Percentiles rank a stretch among this genome's conserved stretches.
These are phyloP conservation scores for Sinodicranocentrus sp. DNA, from an alignment of 2,888 invertebrate genomes.

Conservation along the genomic window DNA sequence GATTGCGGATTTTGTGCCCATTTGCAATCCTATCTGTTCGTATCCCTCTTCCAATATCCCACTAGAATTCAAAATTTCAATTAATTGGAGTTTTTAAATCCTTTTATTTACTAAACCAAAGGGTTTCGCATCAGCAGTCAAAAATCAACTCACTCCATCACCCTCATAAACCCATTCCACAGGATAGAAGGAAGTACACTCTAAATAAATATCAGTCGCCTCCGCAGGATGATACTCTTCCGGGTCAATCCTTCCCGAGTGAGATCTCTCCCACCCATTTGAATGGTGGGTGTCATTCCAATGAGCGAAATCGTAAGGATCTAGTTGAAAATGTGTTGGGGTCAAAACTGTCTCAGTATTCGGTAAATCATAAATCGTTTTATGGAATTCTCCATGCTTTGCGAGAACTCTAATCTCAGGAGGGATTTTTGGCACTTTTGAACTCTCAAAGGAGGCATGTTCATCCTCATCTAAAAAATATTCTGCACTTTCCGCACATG, in stretches of 20 bases:
- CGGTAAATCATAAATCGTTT: constrained; percentile 60
- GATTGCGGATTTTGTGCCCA: constrained; percentile 57
- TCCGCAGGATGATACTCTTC: constrained; percentile 53
- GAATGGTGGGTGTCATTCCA: constrained; percentile 60
- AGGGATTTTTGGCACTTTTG: constrained; percentile 53
- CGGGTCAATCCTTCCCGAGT: constrained; percentile 44
- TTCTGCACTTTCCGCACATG: constrained; percentile 40
- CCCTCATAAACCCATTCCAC: constrained; percentile 69
- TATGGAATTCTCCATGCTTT: constrained; percentile 64
- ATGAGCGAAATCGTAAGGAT: constrained; percentile 59
- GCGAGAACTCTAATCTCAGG: constrained; percentile 67
- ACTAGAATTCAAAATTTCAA: constrained; percentile 36
- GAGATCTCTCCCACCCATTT: constrained; percentile 61
- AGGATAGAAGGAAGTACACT: constrained; percentile 64
- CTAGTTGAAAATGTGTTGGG: constrained; percentile 50
- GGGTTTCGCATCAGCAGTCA: too few species aligned
- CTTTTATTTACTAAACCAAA: background rate
- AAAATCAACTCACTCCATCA: constrained; percentile 47
- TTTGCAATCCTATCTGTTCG: constrained; percentile 53
- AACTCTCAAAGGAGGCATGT: constrained; percentile 29
- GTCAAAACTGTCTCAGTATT: constrained; percentile 61
- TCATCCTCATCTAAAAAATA: constrained; percentile 59
- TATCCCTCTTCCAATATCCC: constrained; percentile 58
- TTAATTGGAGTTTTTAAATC: background rate
- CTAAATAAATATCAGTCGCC: constrained; percentile 57